Evolutionary conservation across 2,888 invertebrate genomes (phyloP).

Genomic region (Agonum fuliginosum): DNA sequence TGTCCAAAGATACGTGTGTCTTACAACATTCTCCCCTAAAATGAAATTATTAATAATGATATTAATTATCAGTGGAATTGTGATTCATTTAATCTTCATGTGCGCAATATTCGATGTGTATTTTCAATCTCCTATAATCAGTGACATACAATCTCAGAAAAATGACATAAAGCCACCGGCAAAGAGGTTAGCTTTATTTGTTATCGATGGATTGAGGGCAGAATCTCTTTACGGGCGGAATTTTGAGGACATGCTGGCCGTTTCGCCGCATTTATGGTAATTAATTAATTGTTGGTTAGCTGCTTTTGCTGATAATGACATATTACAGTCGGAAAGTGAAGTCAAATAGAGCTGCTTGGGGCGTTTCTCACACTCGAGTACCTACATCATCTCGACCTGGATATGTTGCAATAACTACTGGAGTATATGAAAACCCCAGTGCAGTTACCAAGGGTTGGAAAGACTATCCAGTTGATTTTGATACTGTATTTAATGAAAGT

Average conservation of each 20-base stretch:
- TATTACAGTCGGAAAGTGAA: too few relatives aligned
- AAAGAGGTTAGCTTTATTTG: conserved; percentile 88
- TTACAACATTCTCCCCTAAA: too few relatives aligned
- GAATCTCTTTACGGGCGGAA: conserved; percentile 82
- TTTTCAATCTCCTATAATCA: conserved; percentile 91
- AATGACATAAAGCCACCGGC: conserved; percentile 77
- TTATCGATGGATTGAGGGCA: conserved; percentile 94
- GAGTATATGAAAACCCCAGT: conserved; percentile 98
- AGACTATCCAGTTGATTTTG: conserved; percentile 97
- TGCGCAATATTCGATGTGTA: conserved; percentile 94
- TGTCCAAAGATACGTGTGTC: too few relatives aligned
- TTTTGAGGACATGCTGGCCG: not conserved
- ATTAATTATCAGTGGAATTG: conserved; percentile 73
- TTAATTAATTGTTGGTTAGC: conserved; percentile 6
- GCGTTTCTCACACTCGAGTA: conserved; percentile 92
- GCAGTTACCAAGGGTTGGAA: conserved; percentile 98
- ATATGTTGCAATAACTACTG: conserved; percentile 96
- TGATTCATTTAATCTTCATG: conserved; percentile 85
- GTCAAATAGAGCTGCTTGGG: too few relatives aligned
- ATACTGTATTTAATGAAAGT: conserved; percentile 95
- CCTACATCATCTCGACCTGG: conserved; percentile 99
- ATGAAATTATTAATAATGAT: conserved; percentile 62
- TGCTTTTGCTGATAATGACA: not conserved
- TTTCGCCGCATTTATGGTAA: conserved; percentile 81
- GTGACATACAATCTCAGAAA: conserved; percentile 77